A percentile compares a stretch with the other conserved stretches of the same genome.
Evolutionary conservation across 2,888 invertebrate species (phyloP).

Genomic region (Aleiodes leptofemur): DNA sequence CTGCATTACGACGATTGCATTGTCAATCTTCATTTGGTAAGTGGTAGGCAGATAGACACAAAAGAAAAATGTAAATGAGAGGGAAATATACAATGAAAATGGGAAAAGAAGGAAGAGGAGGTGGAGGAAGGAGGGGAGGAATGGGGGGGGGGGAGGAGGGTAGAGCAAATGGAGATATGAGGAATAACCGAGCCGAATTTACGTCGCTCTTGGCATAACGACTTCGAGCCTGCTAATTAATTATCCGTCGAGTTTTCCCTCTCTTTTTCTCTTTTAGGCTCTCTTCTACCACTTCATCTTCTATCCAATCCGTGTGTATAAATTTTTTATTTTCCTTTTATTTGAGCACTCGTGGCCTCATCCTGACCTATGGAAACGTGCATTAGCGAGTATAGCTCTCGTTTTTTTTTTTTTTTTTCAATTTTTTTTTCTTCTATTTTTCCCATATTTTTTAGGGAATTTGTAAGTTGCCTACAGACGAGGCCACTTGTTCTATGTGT

Average conservation of each 20-base stretch:
- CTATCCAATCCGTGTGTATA: conserved; percentile 16
- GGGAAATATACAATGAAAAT: conserved; percentile 57
- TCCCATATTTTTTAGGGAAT: conserved; percentile 10
- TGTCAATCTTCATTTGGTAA: conserved; percentile 68
- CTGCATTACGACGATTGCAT: conserved; percentile 68
- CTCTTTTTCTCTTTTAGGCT: conserved; percentile 4
- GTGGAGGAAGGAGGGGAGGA: conserved; percentile 14
- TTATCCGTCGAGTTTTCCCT: conserved; percentile 50
- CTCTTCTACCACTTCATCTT: conserved; percentile 10
- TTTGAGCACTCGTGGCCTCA: conserved; percentile 21
- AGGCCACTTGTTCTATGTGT: conserved; percentile 21
- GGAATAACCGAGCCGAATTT: conserved; percentile 42
- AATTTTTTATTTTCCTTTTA: conserved; percentile 30
- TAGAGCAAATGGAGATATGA: conserved; percentile 36
- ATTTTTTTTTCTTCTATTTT: neutral
- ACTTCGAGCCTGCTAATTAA: conserved; percentile 54
- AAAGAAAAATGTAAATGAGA: conserved; percentile 1
- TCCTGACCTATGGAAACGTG: conserved; percentile 14
- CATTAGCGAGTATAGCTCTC: neutral
- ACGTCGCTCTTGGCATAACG: conserved; percentile 49
- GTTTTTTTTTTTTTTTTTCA: too few relatives aligned
- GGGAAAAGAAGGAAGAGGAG: conserved; percentile 50
- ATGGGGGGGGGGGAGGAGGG: conserved; percentile 51
- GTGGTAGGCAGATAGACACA: conserved; percentile 12
- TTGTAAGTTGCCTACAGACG: conserved; percentile 5